Evolutionary conservation across 1,140 invertebrate genomes (phyloP).

Genomic region (Drosophila ogumai): DNA sequence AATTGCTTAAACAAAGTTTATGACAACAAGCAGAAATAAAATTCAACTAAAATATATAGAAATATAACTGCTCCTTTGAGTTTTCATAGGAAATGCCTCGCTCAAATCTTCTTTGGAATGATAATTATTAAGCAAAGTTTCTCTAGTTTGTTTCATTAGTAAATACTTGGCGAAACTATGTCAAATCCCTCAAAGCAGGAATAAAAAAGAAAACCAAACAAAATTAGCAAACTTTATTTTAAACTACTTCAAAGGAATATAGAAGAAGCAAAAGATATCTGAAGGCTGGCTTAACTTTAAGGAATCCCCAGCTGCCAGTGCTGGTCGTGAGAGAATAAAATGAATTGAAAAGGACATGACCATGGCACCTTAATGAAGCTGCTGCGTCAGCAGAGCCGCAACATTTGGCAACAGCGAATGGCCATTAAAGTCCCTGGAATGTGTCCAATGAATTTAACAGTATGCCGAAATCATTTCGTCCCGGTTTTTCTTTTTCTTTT

Average conservation of each 20-base stretch:
- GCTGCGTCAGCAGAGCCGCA: conserved; percentile 17
- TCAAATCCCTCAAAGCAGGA: neutral
- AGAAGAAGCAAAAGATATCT: neutral
- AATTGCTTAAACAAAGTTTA: neutral
- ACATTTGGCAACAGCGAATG: conserved; percentile 54
- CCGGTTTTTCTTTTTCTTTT: conserved; percentile 15
- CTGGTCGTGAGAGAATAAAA: neutral
- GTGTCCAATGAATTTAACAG: conserved; percentile 72
- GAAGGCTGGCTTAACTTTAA: neutral
- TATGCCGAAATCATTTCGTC: conserved; percentile 44
- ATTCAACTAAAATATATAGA: neutral
- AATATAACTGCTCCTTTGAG: neutral
- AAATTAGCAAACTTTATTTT: neutral
- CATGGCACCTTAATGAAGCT: conserved; percentile 47
- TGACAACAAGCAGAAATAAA: neutral
- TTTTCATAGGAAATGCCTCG: neutral
- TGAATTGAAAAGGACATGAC: conserved; percentile 20
- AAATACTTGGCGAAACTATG: neutral
- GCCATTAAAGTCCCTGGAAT: conserved; percentile 60
- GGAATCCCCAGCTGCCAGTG: conserved; percentile 3
- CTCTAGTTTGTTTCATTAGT: neutral
- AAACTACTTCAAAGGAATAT: neutral
- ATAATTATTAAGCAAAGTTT: neutral
- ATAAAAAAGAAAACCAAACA: neutral
- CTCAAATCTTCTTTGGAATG: neutral